Base-by-base conservation (phyloP, 2,888 invertebrate species). In the Brachycybe producta region DNA sequence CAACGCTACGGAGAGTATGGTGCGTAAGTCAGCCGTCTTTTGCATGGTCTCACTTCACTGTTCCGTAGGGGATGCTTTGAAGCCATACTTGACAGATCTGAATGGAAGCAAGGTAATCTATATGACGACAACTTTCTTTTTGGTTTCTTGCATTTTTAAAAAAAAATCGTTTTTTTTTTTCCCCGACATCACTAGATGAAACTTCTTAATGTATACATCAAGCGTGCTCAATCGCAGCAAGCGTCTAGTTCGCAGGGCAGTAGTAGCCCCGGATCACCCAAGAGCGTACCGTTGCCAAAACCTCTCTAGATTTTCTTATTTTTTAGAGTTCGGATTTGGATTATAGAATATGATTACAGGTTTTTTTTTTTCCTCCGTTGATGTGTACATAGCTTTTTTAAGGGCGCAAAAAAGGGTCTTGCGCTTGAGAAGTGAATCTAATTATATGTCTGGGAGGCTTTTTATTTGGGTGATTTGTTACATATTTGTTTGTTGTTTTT, bases 21-120 rank as follows among this genome's bases (percentile, higher is more conserved):
- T 97, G 24, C 77, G 97, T 43, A 97, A 97, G 67, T 90, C 92
- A 59, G 87, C 91, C 11, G 91, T 95, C 17, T 94, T 97, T 72
- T 94, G 94, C 64, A 88, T 97, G 80, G 95, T 97, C 3, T 86
- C 90, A 41, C 77, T 95, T 60, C 87, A 95, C 62, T 77, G 84
- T 64, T 81, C 82, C 35, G 80, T 91, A 7, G 94, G 94, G 1
- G 88, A 91, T 64, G 84, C 84, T 24, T 55, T 62, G 46, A 64
- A 70, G 61, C 86, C 87, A 2, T 84, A 87, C 64, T 75, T 94
- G 53, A 74, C 76, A 36, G 77, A 78, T 39, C 74, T 97, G 49
- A 83, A 83, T 60, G 84, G 87, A 60, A 90, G 90, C 72, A 95
- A 95, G 74, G 76, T 84, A 62, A 82, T 45, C 11, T 34, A 17